A percentile compares a stretch with the other conserved stretches of the same genome.
Evolutionary conservation across 2,113 vertebrate genomes (phyloP).

Genomic region (Rana temporaria): DNA sequence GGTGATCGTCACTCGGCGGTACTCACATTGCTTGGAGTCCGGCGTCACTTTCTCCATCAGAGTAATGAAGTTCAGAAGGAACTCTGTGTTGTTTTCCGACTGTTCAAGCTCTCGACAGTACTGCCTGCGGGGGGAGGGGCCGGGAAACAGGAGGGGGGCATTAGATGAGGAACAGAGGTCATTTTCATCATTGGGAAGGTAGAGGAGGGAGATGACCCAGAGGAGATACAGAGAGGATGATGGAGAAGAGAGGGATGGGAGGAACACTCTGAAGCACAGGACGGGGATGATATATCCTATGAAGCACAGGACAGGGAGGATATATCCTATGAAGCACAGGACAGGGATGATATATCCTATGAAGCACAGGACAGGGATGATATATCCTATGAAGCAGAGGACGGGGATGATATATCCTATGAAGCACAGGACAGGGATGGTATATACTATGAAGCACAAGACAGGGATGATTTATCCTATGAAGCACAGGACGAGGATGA

Average conservation of each 20-base stretch:
- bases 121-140: slow-evolving; percentile 19
- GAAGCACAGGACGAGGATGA: too few relatives aligned
- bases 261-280: not conserved
- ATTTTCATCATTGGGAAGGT: not conserved
- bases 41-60: slow-evolving; percentile 99
- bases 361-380: too few relatives aligned
- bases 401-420: too few relatives aligned
- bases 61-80: slow-evolving; percentile 97
- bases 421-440: too few relatives aligned
- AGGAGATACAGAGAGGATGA: not conserved
- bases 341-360: too few relatives aligned
- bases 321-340: too few relatives aligned
- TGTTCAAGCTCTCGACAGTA: slow-evolving; percentile 98
- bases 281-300: too few relatives aligned
- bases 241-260: not conserved
- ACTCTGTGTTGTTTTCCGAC: slow-evolving; percentile 97
- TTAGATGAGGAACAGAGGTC: not conserved
- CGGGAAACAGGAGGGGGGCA: not conserved
- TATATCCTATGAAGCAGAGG: too few relatives aligned
- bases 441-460: too few relatives aligned
- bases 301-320: too few relatives aligned
- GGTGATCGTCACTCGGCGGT: not conserved
- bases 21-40: slow-evolving; percentile 98
- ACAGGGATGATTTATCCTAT: too few relatives aligned
- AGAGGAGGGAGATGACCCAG: not conserved